Evolutionary conservation across 2,797 vertebrate genomes (phyloP), one percentile per base, ranked within the genome.

Genomic region (Nannoperca australis): DNA sequence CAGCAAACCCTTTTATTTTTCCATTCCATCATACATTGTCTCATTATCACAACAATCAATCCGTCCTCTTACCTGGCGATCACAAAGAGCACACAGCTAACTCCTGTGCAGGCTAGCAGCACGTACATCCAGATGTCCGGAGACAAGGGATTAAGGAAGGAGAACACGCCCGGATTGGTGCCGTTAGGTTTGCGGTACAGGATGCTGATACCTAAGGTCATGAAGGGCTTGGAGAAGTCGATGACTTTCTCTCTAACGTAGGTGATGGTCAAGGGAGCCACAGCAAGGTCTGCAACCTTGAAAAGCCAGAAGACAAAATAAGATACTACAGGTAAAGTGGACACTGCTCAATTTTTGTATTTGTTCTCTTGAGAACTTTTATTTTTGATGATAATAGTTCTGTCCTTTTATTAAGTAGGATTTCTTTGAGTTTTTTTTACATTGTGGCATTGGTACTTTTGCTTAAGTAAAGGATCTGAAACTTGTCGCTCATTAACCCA

Each of bases 91-190:
- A 99, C 97, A 79, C 98, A 99, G 88, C 98, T 99, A 79, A 99
- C 98, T 70, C 98, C 98, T 3, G 98, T 95, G 92, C 98, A 99
- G 82, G 97, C 97, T 70, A 99, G 93, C 73, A 99, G 95, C 51
- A 99, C 97, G 1, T 99, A 99, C 97, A 99, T 98, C 98, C 98
- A 99, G 94, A 99, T 99, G 91, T 98, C 98, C 8, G 98, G 97
- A 63, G 98, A 97, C 64, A 99, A 95, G 2, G 98, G 98, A 72
- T 98, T 99, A 80, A 99, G 93, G 87, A 99, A 99, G 80, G 98
- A 99, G 92, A 99, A 99, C 15, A 99, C 97, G 0, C 98, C 98
- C 0, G 98, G 98, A 83, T 99, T 99, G 92, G 98, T 99, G 77
- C 98, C 97, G 18, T 99, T 99, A 34, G 98, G 98, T 82, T 99